These are phyloP conservation scores for Ophion slaviceki DNA, from an alignment of 2,888 invertebrate species.

Conservation along the genomic window DNA sequence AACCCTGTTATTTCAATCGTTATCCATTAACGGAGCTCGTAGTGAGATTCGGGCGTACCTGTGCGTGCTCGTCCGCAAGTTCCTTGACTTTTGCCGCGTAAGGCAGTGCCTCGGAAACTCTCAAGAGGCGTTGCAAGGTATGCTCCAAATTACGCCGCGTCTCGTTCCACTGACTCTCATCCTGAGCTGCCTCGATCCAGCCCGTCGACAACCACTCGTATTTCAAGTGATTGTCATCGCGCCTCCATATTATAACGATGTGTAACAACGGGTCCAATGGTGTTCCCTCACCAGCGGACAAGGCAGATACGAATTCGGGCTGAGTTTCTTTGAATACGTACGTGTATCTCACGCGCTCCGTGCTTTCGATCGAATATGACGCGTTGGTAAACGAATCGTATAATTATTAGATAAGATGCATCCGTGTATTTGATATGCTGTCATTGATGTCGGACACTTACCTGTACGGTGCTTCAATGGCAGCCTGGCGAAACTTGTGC, in stretches of 20 bases:
- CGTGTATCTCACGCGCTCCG: conserved; percentile 90
- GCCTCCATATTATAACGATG: conserved; percentile 95
- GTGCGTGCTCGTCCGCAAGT: conserved; percentile 81
- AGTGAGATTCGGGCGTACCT: conserved; percentile 84
- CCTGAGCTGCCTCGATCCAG: conserved; percentile 85
- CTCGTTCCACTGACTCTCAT: conserved; percentile 87
- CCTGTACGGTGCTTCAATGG: conserved; percentile 88
- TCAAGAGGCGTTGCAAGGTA: conserved; percentile 89
- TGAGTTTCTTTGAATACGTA: conserved; percentile 95
- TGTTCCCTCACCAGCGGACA: conserved; percentile 87
- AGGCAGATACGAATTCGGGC: conserved; percentile 91
- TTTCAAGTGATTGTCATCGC: conserved; percentile 93
- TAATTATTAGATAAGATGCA: neutral
- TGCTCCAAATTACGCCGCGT: conserved; percentile 90
- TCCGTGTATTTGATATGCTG: neutral
- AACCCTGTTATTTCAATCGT: neutral
- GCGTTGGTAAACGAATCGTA: neutral
- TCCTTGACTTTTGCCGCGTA: conserved; percentile 90
- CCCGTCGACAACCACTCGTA: conserved; percentile 95
- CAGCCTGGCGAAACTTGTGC: conserved; percentile 89
- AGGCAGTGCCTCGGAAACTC: conserved; percentile 89
- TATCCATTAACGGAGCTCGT: neutral
- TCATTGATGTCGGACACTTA: conserved; percentile 80
- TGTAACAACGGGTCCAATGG: conserved; percentile 89
- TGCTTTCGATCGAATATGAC: conserved; percentile 67